A percentile compares a stretch with the other conserved stretches of the same genome.
phyloP scores from a whole-genome alignment of 2,113 vertebrate species.

The Proterorhinus semilunaris region DNA sequence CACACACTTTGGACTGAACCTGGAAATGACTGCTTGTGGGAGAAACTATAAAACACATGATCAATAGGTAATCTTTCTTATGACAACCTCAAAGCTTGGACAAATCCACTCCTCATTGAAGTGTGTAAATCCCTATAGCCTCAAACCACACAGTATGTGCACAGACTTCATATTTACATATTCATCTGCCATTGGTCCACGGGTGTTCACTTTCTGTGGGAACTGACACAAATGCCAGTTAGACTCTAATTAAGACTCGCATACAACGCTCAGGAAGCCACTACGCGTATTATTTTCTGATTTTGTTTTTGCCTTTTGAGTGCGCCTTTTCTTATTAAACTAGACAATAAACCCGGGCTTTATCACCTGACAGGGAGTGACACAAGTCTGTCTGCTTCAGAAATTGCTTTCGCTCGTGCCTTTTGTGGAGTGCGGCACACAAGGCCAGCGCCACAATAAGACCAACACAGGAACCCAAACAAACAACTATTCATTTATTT shows the following conservation, averaged over 20 bases:
- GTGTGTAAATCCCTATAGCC: constrained; percentile 1
- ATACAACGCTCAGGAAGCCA: constrained; percentile 7
- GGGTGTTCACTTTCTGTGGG: constrained; percentile 6
- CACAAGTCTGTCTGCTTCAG: constrained; percentile 23
- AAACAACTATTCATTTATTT: constrained; percentile 36
- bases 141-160: neutral
- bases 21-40: constrained; percentile 15
- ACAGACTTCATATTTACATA: constrained; percentile 18
- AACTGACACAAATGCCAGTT: constrained; percentile 21
- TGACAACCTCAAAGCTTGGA: neutral
- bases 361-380: constrained; percentile 24
- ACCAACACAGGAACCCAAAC: constrained; percentile 15
- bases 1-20: constrained; percentile 10
- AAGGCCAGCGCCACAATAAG: constrained; percentile 50
- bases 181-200: constrained; percentile 14
- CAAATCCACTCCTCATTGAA: neutral
- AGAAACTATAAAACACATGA: neutral
- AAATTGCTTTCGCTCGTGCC: constrained; percentile 51
- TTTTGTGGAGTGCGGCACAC: constrained; percentile 45
- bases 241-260: constrained; percentile 2
- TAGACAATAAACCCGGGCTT: constrained; percentile 11
- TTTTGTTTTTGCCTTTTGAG: neutral
- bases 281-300: neutral
- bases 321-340: constrained; percentile 1
- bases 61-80: neutral